Conservation (phyloP, 64 coral and sea anemone genomes). For the Catalaphyllia jardinei region DNA sequence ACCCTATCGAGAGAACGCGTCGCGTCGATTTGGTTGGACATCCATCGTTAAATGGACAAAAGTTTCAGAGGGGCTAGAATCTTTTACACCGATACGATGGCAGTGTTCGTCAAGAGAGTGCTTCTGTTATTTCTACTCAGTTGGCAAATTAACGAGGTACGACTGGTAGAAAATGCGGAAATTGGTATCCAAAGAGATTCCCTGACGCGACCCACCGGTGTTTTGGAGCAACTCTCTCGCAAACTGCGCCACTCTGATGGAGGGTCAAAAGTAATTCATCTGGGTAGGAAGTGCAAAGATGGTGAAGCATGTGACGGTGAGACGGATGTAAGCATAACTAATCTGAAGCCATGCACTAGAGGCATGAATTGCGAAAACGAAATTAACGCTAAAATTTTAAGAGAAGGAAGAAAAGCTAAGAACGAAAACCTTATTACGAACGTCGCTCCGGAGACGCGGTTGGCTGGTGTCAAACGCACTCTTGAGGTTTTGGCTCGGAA, state of each 20-base stretch:
- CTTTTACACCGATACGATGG: neutral
- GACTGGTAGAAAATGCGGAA: neutral
- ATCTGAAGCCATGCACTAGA: neutral
- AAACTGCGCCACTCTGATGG: neutral
- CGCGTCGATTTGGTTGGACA: neutral
- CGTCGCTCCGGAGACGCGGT: neutral
- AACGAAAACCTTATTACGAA: neutral
- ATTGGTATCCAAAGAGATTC: conserved; percentile 5
- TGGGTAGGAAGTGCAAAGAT: neutral
- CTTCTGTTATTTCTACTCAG: neutral
- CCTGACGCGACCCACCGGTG: neutral
- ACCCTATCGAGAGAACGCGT: neutral
- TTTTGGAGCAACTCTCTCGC: neutral
- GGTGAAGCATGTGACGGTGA: neutral
- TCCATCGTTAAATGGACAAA: neutral
- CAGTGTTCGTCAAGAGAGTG: neutral
- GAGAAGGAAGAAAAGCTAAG: too few relatives aligned
- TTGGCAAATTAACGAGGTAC: conserved; percentile 4
- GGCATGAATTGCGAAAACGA: neutral
- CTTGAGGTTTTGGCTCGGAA: neutral
- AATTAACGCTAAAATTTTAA: neutral
- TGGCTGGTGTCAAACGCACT: neutral
- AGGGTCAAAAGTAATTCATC: neutral
- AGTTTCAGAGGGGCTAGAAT: neutral
- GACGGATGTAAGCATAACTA: too few relatives aligned